Conservation (phyloP, 2,797 vertebrate species). For the Protosalanx chinensis region DNA sequence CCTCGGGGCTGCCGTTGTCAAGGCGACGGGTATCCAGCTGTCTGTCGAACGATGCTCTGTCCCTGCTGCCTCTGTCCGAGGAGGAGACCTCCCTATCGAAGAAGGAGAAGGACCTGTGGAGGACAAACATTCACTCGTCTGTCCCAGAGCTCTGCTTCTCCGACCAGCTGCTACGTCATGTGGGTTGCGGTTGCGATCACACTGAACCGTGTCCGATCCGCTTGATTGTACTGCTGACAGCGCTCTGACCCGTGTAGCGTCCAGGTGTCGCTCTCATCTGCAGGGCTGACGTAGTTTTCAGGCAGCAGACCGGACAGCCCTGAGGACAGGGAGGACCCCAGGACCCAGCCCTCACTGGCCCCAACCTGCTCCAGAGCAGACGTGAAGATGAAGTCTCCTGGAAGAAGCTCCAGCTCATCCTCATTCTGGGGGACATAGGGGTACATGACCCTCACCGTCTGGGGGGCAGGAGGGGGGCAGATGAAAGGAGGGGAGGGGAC, state of each 20-base stretch:
- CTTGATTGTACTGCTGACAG: neutral
- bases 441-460: slow-evolving; percentile 92
- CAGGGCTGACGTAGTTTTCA: slow-evolving; percentile 89
- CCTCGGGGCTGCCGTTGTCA: slow-evolving; percentile 77
- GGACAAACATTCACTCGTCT: neutral
- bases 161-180: too few species aligned
- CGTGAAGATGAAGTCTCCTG: slow-evolving; percentile 91
- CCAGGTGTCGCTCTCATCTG: slow-evolving; percentile 91
- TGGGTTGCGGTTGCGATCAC: too few species aligned
- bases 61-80: slow-evolving; percentile 50
- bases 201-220: neutral
- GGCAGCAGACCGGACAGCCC: slow-evolving; percentile 92
- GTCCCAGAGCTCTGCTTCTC: too few species aligned
- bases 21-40: slow-evolving; percentile 79
- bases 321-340: slow-evolving; percentile 82
- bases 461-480: slow-evolving; percentile 3
- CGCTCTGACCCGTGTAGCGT: slow-evolving; percentile 85
- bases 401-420: slow-evolving; percentile 89
- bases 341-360: slow-evolving; percentile 93
- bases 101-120: slow-evolving; percentile 87
- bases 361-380: slow-evolving; percentile 85
- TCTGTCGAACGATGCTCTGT: slow-evolving; percentile 73
- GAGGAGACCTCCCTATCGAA: slow-evolving; percentile 71
- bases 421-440: slow-evolving; percentile 93
- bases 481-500: slow-evolving; percentile 5